A percentile compares a stretch with the other conserved stretches of the same genome.
Evolutionary conservation across 2,113 vertebrate genomes (phyloP).

Genomic region (Corythaixoides concolor): DNA sequence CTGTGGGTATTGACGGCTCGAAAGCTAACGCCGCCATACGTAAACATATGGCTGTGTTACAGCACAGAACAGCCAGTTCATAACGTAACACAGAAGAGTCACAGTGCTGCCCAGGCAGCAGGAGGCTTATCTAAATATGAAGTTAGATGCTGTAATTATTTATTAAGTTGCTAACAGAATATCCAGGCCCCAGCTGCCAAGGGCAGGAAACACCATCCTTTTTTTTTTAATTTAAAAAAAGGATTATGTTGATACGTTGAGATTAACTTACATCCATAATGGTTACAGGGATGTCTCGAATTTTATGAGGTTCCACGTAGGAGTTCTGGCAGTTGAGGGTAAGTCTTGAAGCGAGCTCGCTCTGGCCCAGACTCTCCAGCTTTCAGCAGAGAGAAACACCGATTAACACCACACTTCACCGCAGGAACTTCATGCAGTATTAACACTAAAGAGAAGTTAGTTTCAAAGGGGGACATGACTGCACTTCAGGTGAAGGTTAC

Average conservation of each 20-base stretch:
- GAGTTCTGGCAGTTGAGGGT: conserved; percentile 99
- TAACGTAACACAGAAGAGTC: not conserved
- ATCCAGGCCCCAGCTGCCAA: not conserved
- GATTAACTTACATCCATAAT: conserved; percentile 91
- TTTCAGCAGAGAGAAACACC: conserved; percentile 57
- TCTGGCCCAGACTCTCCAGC: conserved; percentile 95
- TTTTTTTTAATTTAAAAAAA: not conserved
- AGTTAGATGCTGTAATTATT: not conserved
- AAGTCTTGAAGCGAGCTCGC: conserved; percentile 92
- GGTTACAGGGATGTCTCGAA: conserved; percentile 92
- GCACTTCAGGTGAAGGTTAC: not conserved
- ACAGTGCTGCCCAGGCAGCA: not conserved
- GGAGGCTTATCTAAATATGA: not conserved
- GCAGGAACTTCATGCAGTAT: not conserved
- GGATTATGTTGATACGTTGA: not conserved
- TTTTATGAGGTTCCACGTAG: conserved; percentile 97
- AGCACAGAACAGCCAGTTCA: not conserved
- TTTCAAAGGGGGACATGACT: not conserved
- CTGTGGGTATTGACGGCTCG: not conserved
- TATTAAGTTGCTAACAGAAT: not conserved
- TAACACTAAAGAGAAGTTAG: not conserved
- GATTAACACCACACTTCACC: not conserved
- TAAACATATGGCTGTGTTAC: not conserved
- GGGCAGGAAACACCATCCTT: not conserved
- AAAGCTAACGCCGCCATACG: not conserved